phyloP scores from a whole-genome alignment of 2,797 vertebrate genomes.

The Epinephelus coioides region DNA sequence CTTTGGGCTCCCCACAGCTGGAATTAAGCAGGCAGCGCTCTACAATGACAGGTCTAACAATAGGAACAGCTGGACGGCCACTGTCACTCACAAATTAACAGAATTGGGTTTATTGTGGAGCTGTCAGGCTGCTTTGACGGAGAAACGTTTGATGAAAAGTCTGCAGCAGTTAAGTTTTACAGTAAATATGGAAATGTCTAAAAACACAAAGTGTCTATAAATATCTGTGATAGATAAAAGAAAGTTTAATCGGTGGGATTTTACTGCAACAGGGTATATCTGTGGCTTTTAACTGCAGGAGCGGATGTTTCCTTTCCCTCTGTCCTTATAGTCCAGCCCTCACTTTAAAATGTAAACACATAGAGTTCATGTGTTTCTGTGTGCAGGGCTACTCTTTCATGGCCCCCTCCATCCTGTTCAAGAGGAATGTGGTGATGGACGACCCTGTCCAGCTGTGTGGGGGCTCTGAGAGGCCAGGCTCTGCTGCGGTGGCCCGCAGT shows the following conservation, averaged over 20 bases:
- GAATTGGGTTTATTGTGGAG: conserved; percentile 53
- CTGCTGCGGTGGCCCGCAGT: conserved; percentile 93
- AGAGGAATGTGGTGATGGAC: conserved; percentile 96
- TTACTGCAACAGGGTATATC: background rate
- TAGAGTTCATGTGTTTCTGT: conserved; percentile 47
- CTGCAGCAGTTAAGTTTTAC: conserved; percentile 9
- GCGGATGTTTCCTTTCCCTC: conserved; percentile 17
- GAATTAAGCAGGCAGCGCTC: conserved; percentile 70
- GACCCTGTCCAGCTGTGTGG: conserved; percentile 92
- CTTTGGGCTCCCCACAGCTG: conserved; percentile 80
- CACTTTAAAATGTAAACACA: conserved; percentile 46
- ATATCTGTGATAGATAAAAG: background rate
- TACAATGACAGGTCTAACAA: conserved; percentile 76
- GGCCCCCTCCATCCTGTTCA: conserved; percentile 98
- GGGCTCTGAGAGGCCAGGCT: conserved; percentile 91
- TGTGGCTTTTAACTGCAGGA: background rate
- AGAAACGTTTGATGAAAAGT: conserved; percentile 7
- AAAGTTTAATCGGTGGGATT: background rate
- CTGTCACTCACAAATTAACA: conserved; percentile 66
- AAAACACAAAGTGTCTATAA: background rate
- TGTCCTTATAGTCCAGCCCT: background rate
- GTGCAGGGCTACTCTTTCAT: conserved; percentile 98
- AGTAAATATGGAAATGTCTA: conserved; percentile 1
- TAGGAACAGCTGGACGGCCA: conserved; percentile 84
- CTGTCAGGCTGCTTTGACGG: conserved; percentile 36